Conservation (phyloP, 92 coral and sea anemone genomes). For the Chrysogorgia sp. region DNA sequence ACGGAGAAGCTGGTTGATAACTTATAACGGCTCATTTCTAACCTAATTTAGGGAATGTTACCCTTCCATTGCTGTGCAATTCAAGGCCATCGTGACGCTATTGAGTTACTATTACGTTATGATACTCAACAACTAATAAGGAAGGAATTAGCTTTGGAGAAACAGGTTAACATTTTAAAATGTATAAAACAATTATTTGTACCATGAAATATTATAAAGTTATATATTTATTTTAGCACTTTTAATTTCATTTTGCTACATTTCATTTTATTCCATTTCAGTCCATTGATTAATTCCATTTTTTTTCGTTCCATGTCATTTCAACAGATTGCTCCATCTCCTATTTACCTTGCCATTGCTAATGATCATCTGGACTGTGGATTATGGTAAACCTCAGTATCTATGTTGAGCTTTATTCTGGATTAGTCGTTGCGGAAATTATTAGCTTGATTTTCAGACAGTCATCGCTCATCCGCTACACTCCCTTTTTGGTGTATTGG, state of each 20-base stretch:
- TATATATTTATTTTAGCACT: not conserved
- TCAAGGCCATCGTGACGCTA: slow-evolving; percentile 90
- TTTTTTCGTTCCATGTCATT: not conserved
- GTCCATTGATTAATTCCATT: not conserved
- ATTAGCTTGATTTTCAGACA: no score
- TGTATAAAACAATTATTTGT: no score
- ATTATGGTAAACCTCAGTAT: slow-evolving; percentile 60
- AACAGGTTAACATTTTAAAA: slow-evolving; percentile 41
- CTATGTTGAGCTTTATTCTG: not conserved
- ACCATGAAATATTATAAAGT: not conserved
- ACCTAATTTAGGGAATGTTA: slow-evolving; percentile 70
- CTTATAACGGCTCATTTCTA: not conserved
- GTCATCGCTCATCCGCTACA: no score
- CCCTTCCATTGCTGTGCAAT: slow-evolving; percentile 97
- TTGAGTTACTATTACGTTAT: slow-evolving; percentile 80
- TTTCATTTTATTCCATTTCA: not conserved
- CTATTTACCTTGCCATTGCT: slow-evolving; percentile 85
- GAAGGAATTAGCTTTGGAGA: slow-evolving; percentile 71
- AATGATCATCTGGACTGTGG: slow-evolving; percentile 92
- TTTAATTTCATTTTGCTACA: no score
- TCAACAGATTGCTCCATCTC: slow-evolving; percentile 75
- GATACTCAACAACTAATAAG: slow-evolving; percentile 73
- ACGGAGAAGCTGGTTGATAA: no score
- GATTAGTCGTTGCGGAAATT: no score
- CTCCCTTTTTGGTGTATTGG: no score